Conservation (phyloP, 1,140 invertebrate species). For the Leptinotarsa undecemlineata region DNA sequence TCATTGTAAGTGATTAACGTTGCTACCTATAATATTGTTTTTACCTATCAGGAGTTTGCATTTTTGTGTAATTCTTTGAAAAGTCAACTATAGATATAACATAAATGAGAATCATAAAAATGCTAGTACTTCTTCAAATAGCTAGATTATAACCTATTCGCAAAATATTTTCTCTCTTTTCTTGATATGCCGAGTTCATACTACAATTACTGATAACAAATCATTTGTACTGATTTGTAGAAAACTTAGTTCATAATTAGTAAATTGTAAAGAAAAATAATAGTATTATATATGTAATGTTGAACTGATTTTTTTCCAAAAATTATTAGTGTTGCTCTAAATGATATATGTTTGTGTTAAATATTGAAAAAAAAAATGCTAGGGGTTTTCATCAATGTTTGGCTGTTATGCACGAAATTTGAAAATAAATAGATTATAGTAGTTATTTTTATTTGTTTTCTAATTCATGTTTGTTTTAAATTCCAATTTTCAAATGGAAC, state of each 20-base stretch:
- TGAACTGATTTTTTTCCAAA: slow-evolving; percentile 17
- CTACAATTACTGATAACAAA: neutral
- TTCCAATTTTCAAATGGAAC: too few relatives aligned
- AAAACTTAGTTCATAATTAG: neutral
- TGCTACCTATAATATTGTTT: neutral
- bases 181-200: neutral
- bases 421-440: slow-evolving; percentile 32
- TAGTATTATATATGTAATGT: neutral
- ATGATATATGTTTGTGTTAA: slow-evolving; percentile 33
- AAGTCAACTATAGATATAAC: too few relatives aligned
- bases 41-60: neutral
- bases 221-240: neutral
- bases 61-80: too few relatives aligned
- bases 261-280: neutral
- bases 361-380: slow-evolving; percentile 20
- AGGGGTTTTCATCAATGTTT: slow-evolving; percentile 28
- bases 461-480: too few relatives aligned
- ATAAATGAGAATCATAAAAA: too few relatives aligned
- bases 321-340: slow-evolving; percentile 16
- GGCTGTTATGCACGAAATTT: slow-evolving; percentile 39
- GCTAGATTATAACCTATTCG: too few relatives aligned
- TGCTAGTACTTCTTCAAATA: too few relatives aligned
- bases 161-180: neutral
- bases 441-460: slow-evolving; percentile 15
- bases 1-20: too few relatives aligned